A percentile compares a stretch with the other conserved stretches of the same genome.
phyloP scores from a whole-genome alignment of 2,888 invertebrate species.

The Allygus modestus region DNA sequence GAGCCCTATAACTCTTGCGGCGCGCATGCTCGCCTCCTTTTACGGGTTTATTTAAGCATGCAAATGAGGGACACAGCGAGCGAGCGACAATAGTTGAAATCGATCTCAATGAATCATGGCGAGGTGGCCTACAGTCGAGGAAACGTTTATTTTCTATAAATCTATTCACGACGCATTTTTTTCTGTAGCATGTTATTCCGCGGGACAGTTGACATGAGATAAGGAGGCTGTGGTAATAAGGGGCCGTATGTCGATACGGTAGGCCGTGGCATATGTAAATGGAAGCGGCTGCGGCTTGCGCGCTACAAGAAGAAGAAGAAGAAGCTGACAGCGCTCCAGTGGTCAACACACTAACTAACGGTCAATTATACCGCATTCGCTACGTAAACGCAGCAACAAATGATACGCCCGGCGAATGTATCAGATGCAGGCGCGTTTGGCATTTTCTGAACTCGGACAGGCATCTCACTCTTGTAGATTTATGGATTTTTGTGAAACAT shows the following conservation, averaged over 20 bases:
- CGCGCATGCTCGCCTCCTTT: slow-evolving; percentile 49
- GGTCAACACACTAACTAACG: slow-evolving; percentile 61
- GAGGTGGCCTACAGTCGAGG: slow-evolving; percentile 53
- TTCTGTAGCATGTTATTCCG: slow-evolving; percentile 58
- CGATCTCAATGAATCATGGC: slow-evolving; percentile 61
- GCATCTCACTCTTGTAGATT: not conserved
- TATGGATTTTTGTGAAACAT: slow-evolving; percentile 15
- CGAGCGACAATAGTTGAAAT: slow-evolving; percentile 58
- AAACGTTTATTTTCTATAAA: slow-evolving; percentile 62
- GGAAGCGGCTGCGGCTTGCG: slow-evolving; percentile 48
- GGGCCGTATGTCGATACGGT: slow-evolving; percentile 61
- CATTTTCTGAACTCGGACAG: not conserved
- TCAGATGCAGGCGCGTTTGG: slow-evolving; percentile 27
- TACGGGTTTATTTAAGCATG: slow-evolving; percentile 57
- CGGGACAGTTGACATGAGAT: slow-evolving; percentile 61
- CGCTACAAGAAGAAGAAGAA: slow-evolving; percentile 59
- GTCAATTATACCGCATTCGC: slow-evolving; percentile 59
- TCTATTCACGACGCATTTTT: slow-evolving; percentile 59
- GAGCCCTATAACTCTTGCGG: slow-evolving; percentile 23
- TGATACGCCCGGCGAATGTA: slow-evolving; percentile 50
- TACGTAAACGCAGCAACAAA: slow-evolving; percentile 56
- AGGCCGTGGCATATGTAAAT: slow-evolving; percentile 62
- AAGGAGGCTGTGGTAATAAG: slow-evolving; percentile 62
- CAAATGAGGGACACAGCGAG: slow-evolving; percentile 22
- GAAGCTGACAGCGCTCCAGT: slow-evolving; percentile 60